A percentile compares a stretch with the other conserved stretches of the same genome.
Conservation (phyloP, 2,888 invertebrate genomes). For the Dicycla oo region DNA sequence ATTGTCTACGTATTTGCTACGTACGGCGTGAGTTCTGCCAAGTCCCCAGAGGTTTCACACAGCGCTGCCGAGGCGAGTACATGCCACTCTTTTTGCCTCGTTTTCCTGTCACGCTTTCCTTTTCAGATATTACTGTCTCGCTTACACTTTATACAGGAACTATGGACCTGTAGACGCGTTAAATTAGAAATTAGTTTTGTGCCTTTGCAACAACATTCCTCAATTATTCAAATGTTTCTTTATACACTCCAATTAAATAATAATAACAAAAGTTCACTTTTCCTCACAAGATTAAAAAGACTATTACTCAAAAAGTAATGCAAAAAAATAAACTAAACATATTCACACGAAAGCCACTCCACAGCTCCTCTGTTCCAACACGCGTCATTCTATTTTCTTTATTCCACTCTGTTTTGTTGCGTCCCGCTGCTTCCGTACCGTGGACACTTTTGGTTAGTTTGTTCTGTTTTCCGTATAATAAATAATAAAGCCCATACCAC, state of each 20-base stretch:
- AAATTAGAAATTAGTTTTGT: conserved; percentile 26
- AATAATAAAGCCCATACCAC: conserved; percentile 85
- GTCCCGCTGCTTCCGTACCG: conserved; percentile 88
- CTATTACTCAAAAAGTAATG: background rate
- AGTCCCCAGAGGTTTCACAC: conserved; percentile 74
- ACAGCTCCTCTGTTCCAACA: conserved; percentile 76
- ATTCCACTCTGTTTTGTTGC: conserved; percentile 84
- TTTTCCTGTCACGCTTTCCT: conserved; percentile 84
- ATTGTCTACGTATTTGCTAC: conserved; percentile 65
- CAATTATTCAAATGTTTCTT: background rate
- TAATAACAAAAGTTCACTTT: background rate
- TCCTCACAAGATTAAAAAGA: background rate
- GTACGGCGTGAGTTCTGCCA: conserved; percentile 66
- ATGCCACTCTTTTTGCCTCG: conserved; percentile 82
- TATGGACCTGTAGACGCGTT: conserved; percentile 38
- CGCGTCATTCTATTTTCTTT: conserved; percentile 86
- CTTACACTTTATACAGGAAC: conserved; percentile 56
- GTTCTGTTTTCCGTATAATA: conserved; percentile 88
- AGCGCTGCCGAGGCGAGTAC: conserved; percentile 75
- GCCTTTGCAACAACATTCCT: background rate
- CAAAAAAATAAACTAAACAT: conserved; percentile 26
- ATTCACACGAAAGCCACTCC: conserved; percentile 68
- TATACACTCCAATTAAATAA: background rate
- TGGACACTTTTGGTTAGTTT: conserved; percentile 90
- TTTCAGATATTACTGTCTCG: conserved; percentile 78